Evolutionary conservation across 2,888 invertebrate genomes (phyloP).

Genomic region (Drosophila pegasa): DNA sequence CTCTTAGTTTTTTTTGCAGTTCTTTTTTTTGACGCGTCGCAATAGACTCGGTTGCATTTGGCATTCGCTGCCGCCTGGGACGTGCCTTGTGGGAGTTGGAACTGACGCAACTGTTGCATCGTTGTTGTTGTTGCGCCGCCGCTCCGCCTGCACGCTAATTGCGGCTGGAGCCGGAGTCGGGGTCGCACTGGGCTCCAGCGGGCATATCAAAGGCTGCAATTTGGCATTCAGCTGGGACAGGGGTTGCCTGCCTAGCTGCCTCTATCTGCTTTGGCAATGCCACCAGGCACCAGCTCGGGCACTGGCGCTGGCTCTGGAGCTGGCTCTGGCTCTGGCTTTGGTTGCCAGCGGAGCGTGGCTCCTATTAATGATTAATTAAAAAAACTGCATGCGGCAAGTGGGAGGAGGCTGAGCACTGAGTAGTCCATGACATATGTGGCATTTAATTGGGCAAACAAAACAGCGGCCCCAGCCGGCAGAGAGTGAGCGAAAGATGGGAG

Average conservation of each 20-base stretch:
- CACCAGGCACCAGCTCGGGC: slow-evolving; percentile 6
- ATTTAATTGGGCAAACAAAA: slow-evolving; percentile 77
- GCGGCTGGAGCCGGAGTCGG: slow-evolving; percentile 32
- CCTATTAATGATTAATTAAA: slow-evolving; percentile 77
- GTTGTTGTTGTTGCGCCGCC: slow-evolving; percentile 22
- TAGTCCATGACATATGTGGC: slow-evolving; percentile 72
- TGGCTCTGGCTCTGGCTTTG: slow-evolving; percentile 34
- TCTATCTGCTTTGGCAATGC: slow-evolving; percentile 35
- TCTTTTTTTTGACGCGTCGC: slow-evolving; percentile 30
- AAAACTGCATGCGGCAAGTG: slow-evolving; percentile 60
- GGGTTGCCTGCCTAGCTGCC: slow-evolving; percentile 8
- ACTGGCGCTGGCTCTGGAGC: slow-evolving; percentile 29
- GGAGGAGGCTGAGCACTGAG: slow-evolving; percentile 8
- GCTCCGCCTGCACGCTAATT: slow-evolving; percentile 46
- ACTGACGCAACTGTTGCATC: slow-evolving; percentile 45
- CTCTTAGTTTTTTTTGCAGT: slow-evolving; percentile 10
- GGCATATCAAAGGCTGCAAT: slow-evolving; percentile 64
- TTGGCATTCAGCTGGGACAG: slow-evolving; percentile 55
- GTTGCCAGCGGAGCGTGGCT: slow-evolving; percentile 63
- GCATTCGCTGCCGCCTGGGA: slow-evolving; percentile 9
- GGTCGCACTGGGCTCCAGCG: slow-evolving; percentile 29
- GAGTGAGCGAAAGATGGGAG: not conserved
- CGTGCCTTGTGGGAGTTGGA: slow-evolving; percentile 33
- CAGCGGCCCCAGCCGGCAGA: slow-evolving; percentile 47
- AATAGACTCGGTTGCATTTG: slow-evolving; percentile 35